Evolutionary conservation across 2,113 vertebrate genomes (phyloP).

Genomic region (Numenius arquata): DNA sequence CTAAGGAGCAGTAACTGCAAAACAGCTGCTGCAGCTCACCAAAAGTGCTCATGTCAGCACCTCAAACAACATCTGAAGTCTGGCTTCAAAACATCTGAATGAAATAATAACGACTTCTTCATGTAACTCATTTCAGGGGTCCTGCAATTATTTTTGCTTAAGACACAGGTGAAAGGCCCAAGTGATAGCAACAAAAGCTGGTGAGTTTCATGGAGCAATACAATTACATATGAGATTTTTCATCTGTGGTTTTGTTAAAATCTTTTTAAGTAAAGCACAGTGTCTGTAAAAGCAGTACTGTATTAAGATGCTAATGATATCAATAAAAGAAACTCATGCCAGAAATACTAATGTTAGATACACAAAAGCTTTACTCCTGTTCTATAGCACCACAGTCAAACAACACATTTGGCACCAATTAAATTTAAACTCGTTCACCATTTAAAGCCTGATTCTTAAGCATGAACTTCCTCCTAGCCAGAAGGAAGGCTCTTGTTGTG

Average conservation of each 20-base stretch:
- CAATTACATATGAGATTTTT: neutral
- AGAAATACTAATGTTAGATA: neutral
- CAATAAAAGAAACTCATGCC: neutral
- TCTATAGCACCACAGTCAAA: neutral
- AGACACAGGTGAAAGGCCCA: constrained; percentile 14
- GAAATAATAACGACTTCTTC: constrained; percentile 47
- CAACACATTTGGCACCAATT: neutral
- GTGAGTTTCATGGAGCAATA: neutral
- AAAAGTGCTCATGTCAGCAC: constrained; percentile 62
- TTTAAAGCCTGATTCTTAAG: neutral
- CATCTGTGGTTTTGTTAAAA: neutral
- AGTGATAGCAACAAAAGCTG: neutral
- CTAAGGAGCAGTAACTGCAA: constrained; percentile 45
- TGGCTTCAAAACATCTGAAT: constrained; percentile 36
- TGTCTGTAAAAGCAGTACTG: neutral
- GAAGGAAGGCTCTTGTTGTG: neutral
- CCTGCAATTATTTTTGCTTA: constrained; percentile 18
- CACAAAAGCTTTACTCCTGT: neutral
- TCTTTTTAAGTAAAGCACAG: neutral
- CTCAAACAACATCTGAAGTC: constrained; percentile 32
- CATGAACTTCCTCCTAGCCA: neutral
- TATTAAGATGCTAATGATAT: neutral
- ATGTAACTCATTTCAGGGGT: constrained; percentile 9
- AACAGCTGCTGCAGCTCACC: constrained; percentile 63
- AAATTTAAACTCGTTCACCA: neutral